phyloP scores from a whole-genome alignment of 2,888 invertebrate species.

The Pseudococcus viburni region DNA sequence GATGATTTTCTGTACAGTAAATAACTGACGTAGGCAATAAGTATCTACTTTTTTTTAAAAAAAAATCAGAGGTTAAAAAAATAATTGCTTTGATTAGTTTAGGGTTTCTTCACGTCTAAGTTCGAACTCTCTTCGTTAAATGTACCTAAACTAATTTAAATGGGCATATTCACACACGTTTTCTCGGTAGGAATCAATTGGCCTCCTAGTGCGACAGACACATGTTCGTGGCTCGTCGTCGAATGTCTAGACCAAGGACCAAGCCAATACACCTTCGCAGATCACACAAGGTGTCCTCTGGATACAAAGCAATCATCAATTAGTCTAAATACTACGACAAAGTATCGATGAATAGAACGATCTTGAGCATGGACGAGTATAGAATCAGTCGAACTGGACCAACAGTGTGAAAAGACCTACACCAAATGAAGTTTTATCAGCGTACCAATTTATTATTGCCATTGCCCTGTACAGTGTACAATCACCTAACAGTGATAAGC shows the following conservation, averaged over 20 bases:
- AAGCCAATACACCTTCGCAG: background rate
- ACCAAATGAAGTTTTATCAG: background rate
- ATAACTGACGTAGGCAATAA: background rate
- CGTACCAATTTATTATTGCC: background rate
- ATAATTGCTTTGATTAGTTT: constrained; percentile 2
- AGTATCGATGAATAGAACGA: background rate
- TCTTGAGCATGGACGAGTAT: background rate
- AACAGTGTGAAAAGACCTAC: background rate
- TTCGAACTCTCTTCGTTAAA: background rate
- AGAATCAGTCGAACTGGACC: background rate
- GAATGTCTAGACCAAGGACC: background rate
- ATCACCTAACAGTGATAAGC: background rate
- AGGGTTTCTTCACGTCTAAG: background rate
- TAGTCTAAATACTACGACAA: background rate
- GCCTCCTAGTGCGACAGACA: background rate
- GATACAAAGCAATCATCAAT: background rate
- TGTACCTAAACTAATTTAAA: background rate
- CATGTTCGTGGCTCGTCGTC: background rate
- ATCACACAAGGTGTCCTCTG: background rate
- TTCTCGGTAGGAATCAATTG: background rate
- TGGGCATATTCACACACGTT: background rate
- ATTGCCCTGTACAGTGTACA: background rate
- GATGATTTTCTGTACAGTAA: background rate
- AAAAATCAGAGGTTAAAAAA: background rate
- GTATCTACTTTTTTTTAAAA: background rate